Base-by-base conservation (phyloP, 2,113 vertebrate species). In the Monarcha castaneiventris region DNA sequence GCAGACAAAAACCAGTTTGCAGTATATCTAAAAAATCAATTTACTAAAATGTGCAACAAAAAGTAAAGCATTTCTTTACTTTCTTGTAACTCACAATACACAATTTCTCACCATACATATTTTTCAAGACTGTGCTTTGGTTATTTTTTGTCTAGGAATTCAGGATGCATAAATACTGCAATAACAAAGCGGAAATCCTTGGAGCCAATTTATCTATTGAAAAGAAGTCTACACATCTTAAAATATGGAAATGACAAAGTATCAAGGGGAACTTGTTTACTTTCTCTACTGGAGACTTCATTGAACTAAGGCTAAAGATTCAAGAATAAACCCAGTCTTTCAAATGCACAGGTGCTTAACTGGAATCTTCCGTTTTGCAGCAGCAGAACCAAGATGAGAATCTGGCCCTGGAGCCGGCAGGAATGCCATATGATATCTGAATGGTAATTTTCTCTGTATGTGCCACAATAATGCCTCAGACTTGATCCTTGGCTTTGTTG, bases 401-500 rank as follows among this genome's bases (percentile, higher is more conserved):
- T 96, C 82, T 71, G 88, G 51, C 85, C 56, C 26, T 3, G 4
- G 86, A 97, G 90, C 75, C 83, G 2, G 83, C 72, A 90, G 76
- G 88, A 92, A 55, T 90, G 86, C 83, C 79, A 93, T 89, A 78
- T 90, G 90, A 96, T 95, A 95, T 90, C 93, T 96, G 92, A 96
- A 95, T 78, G 80, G 96, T 49, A 96, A 94, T 97, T 95, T 96
- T 96, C 93, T 86, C 93, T 96, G 54, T 88, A 62, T 93, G 89
- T 89, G 69, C 93, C 87, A 96, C 94, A 93, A 89, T 94, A 95
- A 92, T 92, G 83, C 89, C 85, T 92, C 92, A 90, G 92, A 90
- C 88, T 69, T 89, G 94, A 96, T 93, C 96, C 94, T 89, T 96
- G 93, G 69, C 94, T 95, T 95, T 96, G 90, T 96, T 96, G 94